A percentile compares a stretch with the other conserved stretches of the same genome.
Conservation (phyloP, 2,797 vertebrate species). For the Cryptoprocta ferox region DNA sequence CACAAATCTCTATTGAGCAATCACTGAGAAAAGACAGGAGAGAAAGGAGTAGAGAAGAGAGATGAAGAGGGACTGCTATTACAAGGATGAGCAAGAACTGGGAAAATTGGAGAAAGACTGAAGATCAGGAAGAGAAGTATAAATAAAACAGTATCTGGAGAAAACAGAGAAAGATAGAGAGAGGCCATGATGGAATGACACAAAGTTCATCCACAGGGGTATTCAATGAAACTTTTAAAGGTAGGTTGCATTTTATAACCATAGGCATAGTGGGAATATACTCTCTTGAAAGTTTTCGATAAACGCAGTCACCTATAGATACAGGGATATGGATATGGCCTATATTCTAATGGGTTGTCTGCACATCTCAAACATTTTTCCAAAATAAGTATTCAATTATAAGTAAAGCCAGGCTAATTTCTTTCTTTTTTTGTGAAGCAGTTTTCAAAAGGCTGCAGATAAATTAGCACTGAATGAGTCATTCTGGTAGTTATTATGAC, state of each 20-base stretch:
- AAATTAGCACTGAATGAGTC: slow-evolving; percentile 1
- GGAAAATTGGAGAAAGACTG: neutral
- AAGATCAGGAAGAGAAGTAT: neutral
- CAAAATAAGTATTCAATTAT: neutral
- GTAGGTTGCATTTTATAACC: neutral
- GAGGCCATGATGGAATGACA: neutral
- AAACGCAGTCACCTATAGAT: neutral
- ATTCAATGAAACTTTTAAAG: neutral
- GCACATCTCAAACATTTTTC: neutral
- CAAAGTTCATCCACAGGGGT: neutral
- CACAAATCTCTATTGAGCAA: neutral
- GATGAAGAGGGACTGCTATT: neutral
- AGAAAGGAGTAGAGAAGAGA: neutral
- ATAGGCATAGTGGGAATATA: neutral
- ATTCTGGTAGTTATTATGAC: neutral
- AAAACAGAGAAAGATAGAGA: neutral
- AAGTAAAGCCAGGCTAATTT: neutral
- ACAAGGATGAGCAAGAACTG: neutral
- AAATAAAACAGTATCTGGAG: neutral
- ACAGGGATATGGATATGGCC: neutral
- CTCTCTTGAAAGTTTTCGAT: neutral
- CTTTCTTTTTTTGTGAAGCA: neutral
- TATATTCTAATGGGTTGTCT: neutral
- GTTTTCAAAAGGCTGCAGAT: slow-evolving; percentile 39
- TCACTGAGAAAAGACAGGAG: neutral